Percentiles rank a stretch among this genome's conserved stretches.
phyloP scores from a whole-genome alignment of 2,797 vertebrate genomes.

The Sarcoramphus papa region DNA sequence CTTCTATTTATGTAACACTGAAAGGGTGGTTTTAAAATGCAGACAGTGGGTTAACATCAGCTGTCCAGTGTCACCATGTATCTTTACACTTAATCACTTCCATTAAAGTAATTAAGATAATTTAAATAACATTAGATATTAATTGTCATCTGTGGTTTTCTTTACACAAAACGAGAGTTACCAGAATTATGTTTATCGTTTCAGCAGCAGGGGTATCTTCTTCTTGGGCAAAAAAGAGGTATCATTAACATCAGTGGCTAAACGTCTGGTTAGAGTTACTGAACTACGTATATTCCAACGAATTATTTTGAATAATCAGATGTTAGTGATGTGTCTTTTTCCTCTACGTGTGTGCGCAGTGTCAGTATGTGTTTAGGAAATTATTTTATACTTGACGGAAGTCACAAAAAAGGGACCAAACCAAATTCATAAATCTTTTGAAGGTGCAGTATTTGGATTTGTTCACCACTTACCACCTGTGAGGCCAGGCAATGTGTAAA shows the following conservation, averaged over 20 bases:
- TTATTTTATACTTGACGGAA: background rate
- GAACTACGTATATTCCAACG: background rate
- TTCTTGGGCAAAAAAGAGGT: background rate
- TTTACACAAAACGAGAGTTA: background rate
- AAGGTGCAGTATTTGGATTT: background rate
- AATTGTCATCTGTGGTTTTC: conserved; percentile 26
- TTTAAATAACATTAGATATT: conserved; percentile 33
- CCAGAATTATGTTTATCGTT: background rate
- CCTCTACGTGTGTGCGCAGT: background rate
- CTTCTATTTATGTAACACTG: background rate
- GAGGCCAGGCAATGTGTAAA: conserved; percentile 85
- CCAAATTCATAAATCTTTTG: background rate
- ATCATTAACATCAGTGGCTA: background rate
- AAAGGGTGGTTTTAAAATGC: background rate
- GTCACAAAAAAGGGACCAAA: background rate
- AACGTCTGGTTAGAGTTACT: background rate
- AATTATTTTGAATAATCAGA: conserved; percentile 29
- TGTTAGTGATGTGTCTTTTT: background rate
- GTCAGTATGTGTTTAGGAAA: background rate
- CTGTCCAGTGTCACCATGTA: background rate
- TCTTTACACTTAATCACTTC: conserved; percentile 51
- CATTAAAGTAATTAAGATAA: conserved; percentile 56
- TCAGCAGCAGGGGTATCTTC: background rate
- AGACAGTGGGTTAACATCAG: conserved; percentile 3
- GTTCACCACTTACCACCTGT: conserved; percentile 87